Conservation (phyloP, 2,113 vertebrate genomes). For the Phylloscopus trochiloides region DNA sequence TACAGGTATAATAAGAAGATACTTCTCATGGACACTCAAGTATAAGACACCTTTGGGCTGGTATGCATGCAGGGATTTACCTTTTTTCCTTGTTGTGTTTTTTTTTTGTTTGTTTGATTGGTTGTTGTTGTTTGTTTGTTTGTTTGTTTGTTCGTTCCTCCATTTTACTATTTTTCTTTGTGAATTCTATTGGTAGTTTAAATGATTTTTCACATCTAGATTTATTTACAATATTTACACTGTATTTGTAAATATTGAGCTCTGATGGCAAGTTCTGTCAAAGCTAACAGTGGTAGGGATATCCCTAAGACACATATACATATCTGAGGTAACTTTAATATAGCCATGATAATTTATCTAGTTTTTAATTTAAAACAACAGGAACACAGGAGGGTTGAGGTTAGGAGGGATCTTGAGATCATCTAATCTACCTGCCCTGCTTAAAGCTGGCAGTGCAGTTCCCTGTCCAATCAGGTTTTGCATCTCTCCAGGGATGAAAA, state of each 20-base stretch:
- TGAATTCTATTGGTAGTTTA: neutral
- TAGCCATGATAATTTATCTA: neutral
- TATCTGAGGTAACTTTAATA: neutral
- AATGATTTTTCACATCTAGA: neutral
- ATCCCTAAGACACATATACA: neutral
- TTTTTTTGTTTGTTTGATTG: no score
- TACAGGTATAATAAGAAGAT: neutral
- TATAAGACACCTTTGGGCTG: neutral
- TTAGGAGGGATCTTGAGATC: neutral
- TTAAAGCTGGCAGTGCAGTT: neutral
- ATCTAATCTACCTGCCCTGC: neutral
- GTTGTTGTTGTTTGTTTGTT: no score
- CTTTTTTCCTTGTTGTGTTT: neutral
- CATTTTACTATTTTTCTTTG: neutral
- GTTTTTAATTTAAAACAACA: neutral
- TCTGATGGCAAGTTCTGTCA: neutral
- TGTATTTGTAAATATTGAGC: neutral
- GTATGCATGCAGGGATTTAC: neutral
- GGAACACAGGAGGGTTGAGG: neutral
- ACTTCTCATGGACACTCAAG: neutral
- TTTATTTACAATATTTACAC: neutral
- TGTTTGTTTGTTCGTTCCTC: neutral
- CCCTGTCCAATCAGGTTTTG: neutral
- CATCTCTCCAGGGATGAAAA: neutral
- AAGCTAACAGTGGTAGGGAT: neutral